These are phyloP conservation scores for Thalassarche chlororhynchos DNA, from an alignment of 2,113 vertebrate genomes.

Conservation along the genomic window DNA sequence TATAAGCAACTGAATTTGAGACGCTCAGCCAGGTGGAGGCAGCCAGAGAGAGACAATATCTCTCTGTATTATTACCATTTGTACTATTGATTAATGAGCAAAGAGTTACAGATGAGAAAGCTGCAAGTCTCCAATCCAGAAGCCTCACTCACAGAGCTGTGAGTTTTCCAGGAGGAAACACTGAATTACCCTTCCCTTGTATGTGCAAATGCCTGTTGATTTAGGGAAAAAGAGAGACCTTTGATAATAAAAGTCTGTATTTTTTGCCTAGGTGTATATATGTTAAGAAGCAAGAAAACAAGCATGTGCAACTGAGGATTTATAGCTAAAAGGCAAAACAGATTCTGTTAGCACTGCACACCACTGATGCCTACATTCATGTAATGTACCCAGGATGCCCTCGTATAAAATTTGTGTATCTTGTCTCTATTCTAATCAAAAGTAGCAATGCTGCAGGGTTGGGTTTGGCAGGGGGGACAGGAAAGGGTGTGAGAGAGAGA, in stretches of 20 bases:
- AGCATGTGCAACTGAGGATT: background rate
- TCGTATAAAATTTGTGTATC: background rate
- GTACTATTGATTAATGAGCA: background rate
- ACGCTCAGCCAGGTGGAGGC: background rate
- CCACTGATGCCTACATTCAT: background rate
- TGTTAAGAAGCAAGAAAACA: background rate
- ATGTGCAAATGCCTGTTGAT: background rate
- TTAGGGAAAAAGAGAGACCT: background rate
- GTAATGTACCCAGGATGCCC: background rate
- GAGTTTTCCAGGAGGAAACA: background rate
- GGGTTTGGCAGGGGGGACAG: background rate
- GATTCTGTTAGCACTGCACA: background rate
- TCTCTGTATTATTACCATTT: background rate
- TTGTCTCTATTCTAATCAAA: background rate
- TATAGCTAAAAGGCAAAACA: background rate
- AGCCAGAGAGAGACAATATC: background rate
- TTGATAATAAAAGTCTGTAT: background rate
- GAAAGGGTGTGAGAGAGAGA: background rate
- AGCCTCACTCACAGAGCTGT: background rate
- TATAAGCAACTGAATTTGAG: background rate
- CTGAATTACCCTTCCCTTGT: background rate
- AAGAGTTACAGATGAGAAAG: background rate
- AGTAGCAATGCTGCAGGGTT: background rate
- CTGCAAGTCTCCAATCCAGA: background rate
- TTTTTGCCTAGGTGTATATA: background rate